These are phyloP conservation scores for Lottia scabra DNA, from an alignment of 2,888 invertebrate species.

Conservation along the genomic window DNA sequence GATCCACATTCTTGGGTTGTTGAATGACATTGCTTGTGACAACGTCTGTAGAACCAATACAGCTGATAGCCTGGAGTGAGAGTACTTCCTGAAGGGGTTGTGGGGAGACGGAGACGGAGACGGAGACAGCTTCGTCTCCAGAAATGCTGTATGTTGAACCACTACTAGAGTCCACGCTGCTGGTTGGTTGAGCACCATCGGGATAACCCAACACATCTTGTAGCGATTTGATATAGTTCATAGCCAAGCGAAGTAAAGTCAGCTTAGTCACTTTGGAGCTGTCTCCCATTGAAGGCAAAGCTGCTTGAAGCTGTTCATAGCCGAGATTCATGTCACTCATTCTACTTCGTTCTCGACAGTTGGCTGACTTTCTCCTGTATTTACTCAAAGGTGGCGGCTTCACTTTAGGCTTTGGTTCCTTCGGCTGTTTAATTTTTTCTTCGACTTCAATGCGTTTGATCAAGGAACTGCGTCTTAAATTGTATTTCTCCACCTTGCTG, in stretches of 20 bases:
- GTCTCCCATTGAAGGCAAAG: conserved; percentile 74
- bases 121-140: conserved; percentile 1
- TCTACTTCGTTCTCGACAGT: conserved; percentile 85
- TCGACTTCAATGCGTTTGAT: conserved; percentile 72
- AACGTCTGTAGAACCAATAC: conserved; percentile 10
- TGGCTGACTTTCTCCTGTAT: conserved; percentile 88
- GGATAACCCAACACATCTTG: conserved; percentile 33
- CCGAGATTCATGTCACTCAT: conserved; percentile 91
- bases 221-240: conserved; percentile 86
- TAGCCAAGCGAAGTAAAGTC: conserved; percentile 85
- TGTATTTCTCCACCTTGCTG: conserved; percentile 71
- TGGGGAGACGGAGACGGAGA: conserved; percentile 3
- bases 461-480: conserved; percentile 76
- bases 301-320: conserved; percentile 83
- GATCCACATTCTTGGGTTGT: too few species aligned
- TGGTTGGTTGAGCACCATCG: background rate
- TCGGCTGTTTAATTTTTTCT: conserved; percentile 53
- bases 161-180: background rate
- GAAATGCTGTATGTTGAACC: background rate
- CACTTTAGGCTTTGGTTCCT: conserved; percentile 67
- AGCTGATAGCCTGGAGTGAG: conserved; percentile 7
- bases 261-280: conserved; percentile 85
- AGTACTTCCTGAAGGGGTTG: conserved; percentile 14
- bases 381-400: conserved; percentile 81
- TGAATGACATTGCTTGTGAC: background rate